Evolutionary conservation across 1,140 invertebrate species (phyloP), one percentile per base, ranked within the genome.

Genomic region (Ptiloglossa arizonensis): DNA sequence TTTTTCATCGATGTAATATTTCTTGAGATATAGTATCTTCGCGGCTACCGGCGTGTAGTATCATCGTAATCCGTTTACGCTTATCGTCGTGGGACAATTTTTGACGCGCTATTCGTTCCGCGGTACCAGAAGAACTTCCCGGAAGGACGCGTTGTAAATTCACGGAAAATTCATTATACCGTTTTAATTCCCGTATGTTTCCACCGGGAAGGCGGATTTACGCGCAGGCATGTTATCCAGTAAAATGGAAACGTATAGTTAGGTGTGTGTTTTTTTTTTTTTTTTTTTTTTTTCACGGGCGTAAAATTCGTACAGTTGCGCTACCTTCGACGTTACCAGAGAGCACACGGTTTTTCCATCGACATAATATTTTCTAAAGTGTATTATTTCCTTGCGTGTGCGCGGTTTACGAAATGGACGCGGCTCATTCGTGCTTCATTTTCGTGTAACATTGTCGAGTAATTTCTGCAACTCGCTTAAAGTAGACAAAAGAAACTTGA

Each of bases 1-100:
- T 67, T 74, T 54, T 66, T 66, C 48, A 44, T 52, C 54, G 32
- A 13, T 8, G 15, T 17, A 11, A 67, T 67, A 74, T 67, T 56
- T 44, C 13, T 5, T 27, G 13, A 29, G 50, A 63, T 17, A 46
- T 13, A 41, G 15, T 41, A 41, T 41, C 35, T 41, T 41, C 8
- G 1, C 19, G 38, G 35, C 8, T 11, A 15, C 22, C n/a, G 19
- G 6, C 17, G 17, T 6, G 19, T 46, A 27, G 13, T 46, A 17
- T 24, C 44, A 6, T 15, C 35, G 17, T 54, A 59, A 70, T 59
- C 68, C 64, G 46, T 52, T 59, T n/a, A 41, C 35, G 32, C 35
- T 62, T 62, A 62, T 62, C 59, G 59, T n/a, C 9, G 1, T 2
- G 3, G 35, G 59, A n/a, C 35, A 5, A 41, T 62, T 35, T 41